Evolutionary conservation across 1,140 invertebrate genomes (phyloP).

Genomic region (Thaumetopoea pityocampa): DNA sequence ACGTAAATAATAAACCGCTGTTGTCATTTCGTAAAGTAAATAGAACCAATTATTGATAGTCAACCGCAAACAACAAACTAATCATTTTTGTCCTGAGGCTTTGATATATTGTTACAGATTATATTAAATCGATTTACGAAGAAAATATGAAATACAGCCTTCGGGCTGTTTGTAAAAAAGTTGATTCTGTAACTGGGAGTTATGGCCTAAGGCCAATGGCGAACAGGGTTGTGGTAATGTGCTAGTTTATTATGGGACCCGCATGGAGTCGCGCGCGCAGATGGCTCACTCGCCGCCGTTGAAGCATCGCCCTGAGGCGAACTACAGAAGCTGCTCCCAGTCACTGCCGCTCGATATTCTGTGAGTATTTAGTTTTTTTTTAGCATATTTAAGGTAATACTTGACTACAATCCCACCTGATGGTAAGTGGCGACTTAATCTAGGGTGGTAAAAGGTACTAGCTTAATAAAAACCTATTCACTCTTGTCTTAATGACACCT

Average conservation of each 20-base stretch:
- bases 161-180: constrained; percentile 10
- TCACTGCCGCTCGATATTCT: constrained; percentile 71
- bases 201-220: constrained; percentile 16
- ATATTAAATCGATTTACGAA: constrained; percentile 11
- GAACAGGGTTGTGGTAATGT: constrained; percentile 8
- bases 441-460: no score
- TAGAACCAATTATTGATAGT: not conserved
- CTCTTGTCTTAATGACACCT: no score
- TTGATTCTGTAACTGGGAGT: constrained; percentile 26
- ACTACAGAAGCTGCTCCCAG: constrained; percentile 70
- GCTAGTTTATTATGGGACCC: constrained; percentile 39
- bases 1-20: no score
- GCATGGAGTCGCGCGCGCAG: constrained; percentile 62
- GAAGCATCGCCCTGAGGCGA: constrained; percentile 57
- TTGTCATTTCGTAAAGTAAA: not conserved
- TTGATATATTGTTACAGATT: constrained; percentile 26
- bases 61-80: not conserved
- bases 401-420: not conserved
- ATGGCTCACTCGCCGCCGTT: constrained; percentile 58
- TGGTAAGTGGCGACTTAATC: no score
- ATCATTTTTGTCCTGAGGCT: not conserved
- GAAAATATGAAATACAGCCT: constrained; percentile 19
- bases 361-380: constrained; percentile 44
- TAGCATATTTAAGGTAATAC: not conserved
- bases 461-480: no score